These are phyloP conservation scores for Megalops cyprinoides DNA, from an alignment of 2,797 vertebrate genomes.

Conservation along the genomic window DNA sequence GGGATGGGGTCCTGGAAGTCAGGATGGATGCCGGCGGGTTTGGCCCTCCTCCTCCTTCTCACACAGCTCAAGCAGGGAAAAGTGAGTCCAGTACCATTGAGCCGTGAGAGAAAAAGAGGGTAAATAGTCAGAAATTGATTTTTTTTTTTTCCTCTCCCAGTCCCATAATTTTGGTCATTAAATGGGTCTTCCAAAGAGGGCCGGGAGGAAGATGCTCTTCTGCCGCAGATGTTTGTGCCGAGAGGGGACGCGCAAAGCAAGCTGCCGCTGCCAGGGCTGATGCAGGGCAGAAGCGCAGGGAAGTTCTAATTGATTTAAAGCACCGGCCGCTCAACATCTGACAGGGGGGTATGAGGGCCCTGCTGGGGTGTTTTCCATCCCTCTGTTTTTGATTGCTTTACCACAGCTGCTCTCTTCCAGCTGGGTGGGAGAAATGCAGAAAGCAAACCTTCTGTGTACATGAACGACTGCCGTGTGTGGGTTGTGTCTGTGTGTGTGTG, in stretches of 20 bases:
- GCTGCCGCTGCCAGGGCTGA: background rate
- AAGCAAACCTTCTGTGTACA: background rate
- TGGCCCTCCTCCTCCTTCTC: background rate
- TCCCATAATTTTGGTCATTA: background rate
- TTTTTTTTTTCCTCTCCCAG: slow-evolving; percentile 1
- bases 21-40: background rate
- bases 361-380: background rate
- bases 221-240: background rate
- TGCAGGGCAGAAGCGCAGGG: background rate
- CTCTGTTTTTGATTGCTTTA: slow-evolving; percentile 54
- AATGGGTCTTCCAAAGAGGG: background rate
- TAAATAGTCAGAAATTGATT: background rate
- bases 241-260: background rate
- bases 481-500: slow-evolving; percentile 31
- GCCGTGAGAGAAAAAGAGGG: background rate
- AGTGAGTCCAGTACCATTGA: background rate
- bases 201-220: background rate
- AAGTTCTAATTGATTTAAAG: background rate
- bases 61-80: background rate
- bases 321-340: background rate
- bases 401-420: slow-evolving; percentile 46
- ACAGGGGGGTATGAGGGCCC: background rate
- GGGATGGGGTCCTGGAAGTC: background rate
- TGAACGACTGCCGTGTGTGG: no score
- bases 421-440: slow-evolving; percentile 1